Base-by-base conservation (phyloP, 1,140 invertebrate genomes). In the Bombus polaris region DNA sequence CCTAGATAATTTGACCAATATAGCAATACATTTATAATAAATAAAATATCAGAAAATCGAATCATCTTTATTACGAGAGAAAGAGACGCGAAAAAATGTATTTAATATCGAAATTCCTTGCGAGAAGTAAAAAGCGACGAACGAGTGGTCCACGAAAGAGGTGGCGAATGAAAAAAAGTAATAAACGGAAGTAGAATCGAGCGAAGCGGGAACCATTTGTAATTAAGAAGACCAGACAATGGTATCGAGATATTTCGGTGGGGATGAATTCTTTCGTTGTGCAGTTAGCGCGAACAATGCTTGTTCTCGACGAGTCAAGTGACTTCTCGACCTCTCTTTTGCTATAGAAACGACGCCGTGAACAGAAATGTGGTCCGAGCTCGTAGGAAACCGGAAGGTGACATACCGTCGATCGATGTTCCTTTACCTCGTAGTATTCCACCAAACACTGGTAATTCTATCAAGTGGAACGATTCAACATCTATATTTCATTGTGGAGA, bases 301-400 rank as follows among this genome's bases (percentile, higher is more conserved):
- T 68, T 39, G 84, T 75, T 53, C 81, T 77, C 73, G 53, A 62
- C n/a, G 39, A 86, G 81, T 86, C 81, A 66, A 87, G 86, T 84
- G 86, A 76, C 81, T 71, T 42, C 75, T 87, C 81, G 81, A 87
- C 86, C 81, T 87, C 86, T 44, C 86, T 87, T 87, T 73, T 9
- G 35, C 32, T 68, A 68, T 68, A 32, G 68, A 72, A 66, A 78
- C 68, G 28, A 68, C 44, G 35, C 70, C 42, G 13, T 22, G 81
- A 68, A 66, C 42, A 59, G 86, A 84, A 86, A 86, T 53, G 66
- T 65, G 81, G 85, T 77, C 74, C 81, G 72, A 85, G 79, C 66
- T 83, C 86, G 90, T 90, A 85, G 59, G 66, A 79, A 88, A 85
- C 86, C n/a, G 82, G 77, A 88, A 92, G 88, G 88, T 91, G 88